Conservation (phyloP, 2,113 vertebrate species). For the Vulpes vulpes region DNA sequence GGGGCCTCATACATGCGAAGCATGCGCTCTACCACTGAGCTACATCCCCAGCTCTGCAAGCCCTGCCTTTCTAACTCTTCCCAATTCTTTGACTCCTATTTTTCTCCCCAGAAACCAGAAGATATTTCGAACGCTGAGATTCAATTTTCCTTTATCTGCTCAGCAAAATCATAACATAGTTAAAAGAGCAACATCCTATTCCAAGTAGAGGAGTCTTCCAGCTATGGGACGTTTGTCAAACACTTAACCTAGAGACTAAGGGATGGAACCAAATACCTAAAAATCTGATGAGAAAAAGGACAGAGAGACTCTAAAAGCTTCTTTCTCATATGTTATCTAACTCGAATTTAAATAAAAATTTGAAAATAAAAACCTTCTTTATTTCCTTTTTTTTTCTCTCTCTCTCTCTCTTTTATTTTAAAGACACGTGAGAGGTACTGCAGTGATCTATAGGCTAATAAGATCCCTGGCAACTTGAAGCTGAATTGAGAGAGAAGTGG, state of each 20-base stretch:
- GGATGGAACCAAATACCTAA: neutral
- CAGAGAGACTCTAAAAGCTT: neutral
- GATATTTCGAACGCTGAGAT: fast-evolving
- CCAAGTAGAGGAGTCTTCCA: neutral
- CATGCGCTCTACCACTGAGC: constrained; percentile 86
- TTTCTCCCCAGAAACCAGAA: fast-evolving
- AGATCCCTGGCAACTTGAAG: neutral
- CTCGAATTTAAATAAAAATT: neutral
- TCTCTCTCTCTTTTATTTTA: neutral
- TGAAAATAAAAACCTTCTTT: neutral
- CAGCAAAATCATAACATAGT: neutral
- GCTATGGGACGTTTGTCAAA: neutral
- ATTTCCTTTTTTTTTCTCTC: neutral
- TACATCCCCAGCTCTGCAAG: fast-evolving
- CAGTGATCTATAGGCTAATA: neutral
- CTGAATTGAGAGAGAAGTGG: neutral
- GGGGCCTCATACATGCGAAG: constrained; percentile 86
- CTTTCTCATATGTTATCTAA: neutral
- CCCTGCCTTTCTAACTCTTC: fast-evolving
- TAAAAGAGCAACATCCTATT: neutral
- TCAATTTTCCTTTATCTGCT: neutral
- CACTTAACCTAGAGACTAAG: neutral
- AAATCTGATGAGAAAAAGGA: neutral
- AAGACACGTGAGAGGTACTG: neutral
- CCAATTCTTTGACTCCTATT: neutral